Evolutionary conservation across 2,888 invertebrate genomes (phyloP).

Genomic region (Panzeria rudis): DNA sequence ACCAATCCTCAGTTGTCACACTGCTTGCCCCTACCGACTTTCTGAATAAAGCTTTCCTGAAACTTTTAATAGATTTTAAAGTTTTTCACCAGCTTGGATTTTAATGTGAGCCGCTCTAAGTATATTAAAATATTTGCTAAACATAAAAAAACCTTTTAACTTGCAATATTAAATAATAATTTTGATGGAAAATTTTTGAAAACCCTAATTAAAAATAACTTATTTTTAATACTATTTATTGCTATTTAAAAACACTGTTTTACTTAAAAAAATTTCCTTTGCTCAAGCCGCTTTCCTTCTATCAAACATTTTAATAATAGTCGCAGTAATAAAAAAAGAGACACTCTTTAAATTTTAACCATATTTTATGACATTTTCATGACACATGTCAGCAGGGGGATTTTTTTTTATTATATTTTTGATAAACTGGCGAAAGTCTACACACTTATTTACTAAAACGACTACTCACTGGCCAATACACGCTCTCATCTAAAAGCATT

Average conservation of each 20-base stretch:
- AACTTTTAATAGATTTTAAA: too few relatives aligned
- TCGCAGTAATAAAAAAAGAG: slow-evolving; percentile 38
- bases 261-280: slow-evolving; percentile 10
- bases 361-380: slow-evolving; percentile 71
- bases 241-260: slow-evolving; percentile 6
- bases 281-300: slow-evolving; percentile 50
- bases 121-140: too few relatives aligned
- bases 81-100: too few relatives aligned
- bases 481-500: neutral
- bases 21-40: too few relatives aligned
- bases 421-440: slow-evolving; percentile 63
- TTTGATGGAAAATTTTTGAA: neutral
- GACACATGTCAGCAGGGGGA: slow-evolving; percentile 70
- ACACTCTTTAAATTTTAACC: slow-evolving; percentile 57
- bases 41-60: too few relatives aligned
- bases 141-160: too few relatives aligned
- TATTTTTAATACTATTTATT: neutral
- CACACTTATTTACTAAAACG: slow-evolving; percentile 8
- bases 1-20: too few relatives aligned
- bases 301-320: slow-evolving; percentile 29
- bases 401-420: slow-evolving; percentile 51
- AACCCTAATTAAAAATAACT: neutral
- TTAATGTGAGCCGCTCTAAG: too few relatives aligned
- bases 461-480: slow-evolving; percentile 1
- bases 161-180: neutral